phyloP scores from a whole-genome alignment of 2,113 vertebrate genomes.

The Bombycilla garrulus region DNA sequence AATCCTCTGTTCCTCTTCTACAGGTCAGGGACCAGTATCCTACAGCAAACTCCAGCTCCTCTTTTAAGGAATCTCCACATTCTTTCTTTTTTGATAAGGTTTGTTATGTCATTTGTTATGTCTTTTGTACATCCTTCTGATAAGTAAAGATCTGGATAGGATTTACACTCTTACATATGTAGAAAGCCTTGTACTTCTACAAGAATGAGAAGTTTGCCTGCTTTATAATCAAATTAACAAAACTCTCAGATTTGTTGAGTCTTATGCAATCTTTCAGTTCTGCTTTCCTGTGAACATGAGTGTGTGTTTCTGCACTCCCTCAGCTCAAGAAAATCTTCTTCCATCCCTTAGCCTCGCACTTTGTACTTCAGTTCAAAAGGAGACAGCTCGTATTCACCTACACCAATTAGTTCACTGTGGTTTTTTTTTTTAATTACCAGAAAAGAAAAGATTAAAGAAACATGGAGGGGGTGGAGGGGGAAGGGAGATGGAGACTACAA shows the following conservation, averaged over 20 bases:
- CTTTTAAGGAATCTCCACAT: not conserved
- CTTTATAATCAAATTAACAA: not conserved
- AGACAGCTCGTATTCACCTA: not conserved
- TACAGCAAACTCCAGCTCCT: not conserved
- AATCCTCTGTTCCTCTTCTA: not conserved
- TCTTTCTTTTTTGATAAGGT: not conserved
- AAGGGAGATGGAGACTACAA: not conserved
- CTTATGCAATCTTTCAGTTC: not conserved
- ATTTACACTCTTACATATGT: not conserved
- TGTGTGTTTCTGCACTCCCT: not conserved
- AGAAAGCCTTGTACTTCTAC: not conserved
- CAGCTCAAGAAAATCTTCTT: not conserved
- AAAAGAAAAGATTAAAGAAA: not conserved
- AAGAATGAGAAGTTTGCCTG: not conserved
- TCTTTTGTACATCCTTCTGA: not conserved
- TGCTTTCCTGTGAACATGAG: not conserved
- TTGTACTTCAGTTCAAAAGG: not conserved
- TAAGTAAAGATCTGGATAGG: not conserved
- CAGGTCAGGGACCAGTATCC: not conserved
- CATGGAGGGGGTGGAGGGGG: no score
- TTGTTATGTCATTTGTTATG: not conserved
- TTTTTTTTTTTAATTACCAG: not conserved
- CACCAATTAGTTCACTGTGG: fast-evolving
- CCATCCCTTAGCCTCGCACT: not conserved
- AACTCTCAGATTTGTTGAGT: not conserved